Evolutionary conservation across 2,797 vertebrate species (phyloP), one percentile per base, ranked within the genome.

Genomic region (Diplodus sargus): DNA sequence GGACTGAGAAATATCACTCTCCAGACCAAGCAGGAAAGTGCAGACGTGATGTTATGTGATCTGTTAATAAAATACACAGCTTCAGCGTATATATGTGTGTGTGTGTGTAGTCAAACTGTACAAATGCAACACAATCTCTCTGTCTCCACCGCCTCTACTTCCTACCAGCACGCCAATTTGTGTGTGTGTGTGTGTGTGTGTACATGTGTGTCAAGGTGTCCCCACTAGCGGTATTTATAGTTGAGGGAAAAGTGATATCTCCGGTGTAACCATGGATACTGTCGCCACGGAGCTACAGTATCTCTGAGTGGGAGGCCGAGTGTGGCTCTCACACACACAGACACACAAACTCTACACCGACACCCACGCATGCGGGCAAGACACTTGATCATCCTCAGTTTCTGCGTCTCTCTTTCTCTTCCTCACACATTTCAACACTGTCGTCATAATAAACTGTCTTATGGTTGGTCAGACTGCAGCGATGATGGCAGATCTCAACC

Each of bases 181-280:
- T 70, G 71, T 48, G 63, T 39, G 48, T 76, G 70, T 49, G 66
- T 30, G 47, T 45, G 30, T 11, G 13, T 65, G 72, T 7, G 48
- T 57, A 80, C 60, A 58, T 78, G 75, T 76, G 88, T 85, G 82
- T 90, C 89, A 94, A 94, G 90, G 95, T 95, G 95, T 95, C 94
- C 94, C 92, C 92, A 90, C 80, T 86, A 87, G 83, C 15, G 84
- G 90, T 96, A 96, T 96, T 96, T 95, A 94, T 95, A 95, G 95
- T 93, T 87, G 85, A 81, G 67, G 88, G 91, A 88, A 93, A 95
- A 94, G 93, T 88, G 93, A 95, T 95, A 95, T 93, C 94, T 95
- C 92, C 71, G 84, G 91, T 89, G 95, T 96, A 94, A 94, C 95
- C 95, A 95, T 95, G 94, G 95, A 92, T 95, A 96, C 95, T 85